A percentile compares a stretch with the other conserved stretches of the same genome.
Conservation (phyloP, 2,888 invertebrate genomes). For the Caenorhabditis drosophilae region DNA sequence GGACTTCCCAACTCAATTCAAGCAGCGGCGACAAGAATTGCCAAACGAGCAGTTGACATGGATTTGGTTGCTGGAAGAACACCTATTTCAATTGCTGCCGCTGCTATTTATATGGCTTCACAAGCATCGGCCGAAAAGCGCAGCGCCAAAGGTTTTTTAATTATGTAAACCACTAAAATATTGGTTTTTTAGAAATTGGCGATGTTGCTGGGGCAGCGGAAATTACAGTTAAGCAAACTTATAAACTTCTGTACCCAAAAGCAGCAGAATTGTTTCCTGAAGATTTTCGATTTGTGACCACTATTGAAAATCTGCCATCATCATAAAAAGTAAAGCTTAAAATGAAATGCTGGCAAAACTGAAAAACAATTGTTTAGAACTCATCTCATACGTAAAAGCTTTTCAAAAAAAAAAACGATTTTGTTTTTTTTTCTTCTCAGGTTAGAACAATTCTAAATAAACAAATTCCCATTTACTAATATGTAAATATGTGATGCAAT, state of each 20-base stretch:
- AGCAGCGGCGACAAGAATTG: constrained; percentile 90
- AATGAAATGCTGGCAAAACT: not conserved
- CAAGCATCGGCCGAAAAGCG: constrained; percentile 92
- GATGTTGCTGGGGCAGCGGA: constrained; percentile 98
- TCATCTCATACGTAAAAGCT: too few species aligned
- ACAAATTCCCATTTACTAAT: too few species aligned
- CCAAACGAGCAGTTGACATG: constrained; percentile 91
- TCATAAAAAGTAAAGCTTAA: constrained; percentile 53
- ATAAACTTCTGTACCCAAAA: constrained; percentile 90
- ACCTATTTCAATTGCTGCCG: constrained; percentile 97
- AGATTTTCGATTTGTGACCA: constrained; percentile 83
- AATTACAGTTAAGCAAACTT: constrained; percentile 94
- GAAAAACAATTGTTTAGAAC: not conserved
- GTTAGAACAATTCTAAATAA: too few species aligned
- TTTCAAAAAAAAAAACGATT: too few species aligned
- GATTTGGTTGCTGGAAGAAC: constrained; percentile 76
- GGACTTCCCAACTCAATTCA: constrained; percentile 74
- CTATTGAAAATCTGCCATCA: constrained; percentile 86
- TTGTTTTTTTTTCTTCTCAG: too few species aligned
- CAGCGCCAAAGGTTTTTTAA: constrained; percentile 79
- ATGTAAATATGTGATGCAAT: too few species aligned
- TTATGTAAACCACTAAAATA: not conserved
- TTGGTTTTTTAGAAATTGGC: constrained; percentile 80
- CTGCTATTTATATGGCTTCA: constrained; percentile 99
- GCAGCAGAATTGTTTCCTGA: constrained; percentile 91